phyloP scores from a whole-genome alignment of 1,140 invertebrate genomes.

The Calephelis virginiensis region DNA sequence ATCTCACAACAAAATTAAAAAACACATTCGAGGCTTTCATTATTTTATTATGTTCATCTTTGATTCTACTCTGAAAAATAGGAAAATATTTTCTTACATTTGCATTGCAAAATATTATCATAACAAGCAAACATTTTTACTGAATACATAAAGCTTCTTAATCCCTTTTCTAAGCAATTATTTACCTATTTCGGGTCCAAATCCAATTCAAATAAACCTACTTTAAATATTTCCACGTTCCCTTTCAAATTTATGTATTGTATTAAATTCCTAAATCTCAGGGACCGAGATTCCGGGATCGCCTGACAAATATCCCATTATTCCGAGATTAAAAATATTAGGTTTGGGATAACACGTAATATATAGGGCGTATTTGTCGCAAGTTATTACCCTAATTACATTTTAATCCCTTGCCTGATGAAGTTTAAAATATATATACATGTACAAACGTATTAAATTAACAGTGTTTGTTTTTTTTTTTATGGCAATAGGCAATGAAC shows the following conservation, averaged over 20 bases:
- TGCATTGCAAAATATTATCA: too few relatives aligned
- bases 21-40: too few relatives aligned
- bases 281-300: neutral
- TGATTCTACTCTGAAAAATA: too few relatives aligned
- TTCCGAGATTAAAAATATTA: conserved; percentile 6
- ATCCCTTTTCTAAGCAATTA: too few relatives aligned
- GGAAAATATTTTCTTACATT: too few relatives aligned
- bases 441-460: too few relatives aligned
- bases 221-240: conserved; percentile 5
- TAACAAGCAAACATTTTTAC: too few relatives aligned
- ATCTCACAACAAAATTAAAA: too few relatives aligned
- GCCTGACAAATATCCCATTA: conserved; percentile 10
- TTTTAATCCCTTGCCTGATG: neutral
- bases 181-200: neutral
- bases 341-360: neutral
- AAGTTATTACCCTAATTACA: neutral
- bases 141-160: too few relatives aligned
- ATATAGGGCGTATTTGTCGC: neutral
- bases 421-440: neutral
- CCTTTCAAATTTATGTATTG: conserved; percentile 10
- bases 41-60: too few relatives aligned
- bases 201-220: conserved; percentile 3
- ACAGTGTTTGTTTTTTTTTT: too few relatives aligned
- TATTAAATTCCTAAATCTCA: conserved; percentile 10
- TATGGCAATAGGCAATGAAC: too few relatives aligned